phyloP scores from a whole-genome alignment of 2,888 invertebrate genomes.

The Ceratothoa steindachneri region DNA sequence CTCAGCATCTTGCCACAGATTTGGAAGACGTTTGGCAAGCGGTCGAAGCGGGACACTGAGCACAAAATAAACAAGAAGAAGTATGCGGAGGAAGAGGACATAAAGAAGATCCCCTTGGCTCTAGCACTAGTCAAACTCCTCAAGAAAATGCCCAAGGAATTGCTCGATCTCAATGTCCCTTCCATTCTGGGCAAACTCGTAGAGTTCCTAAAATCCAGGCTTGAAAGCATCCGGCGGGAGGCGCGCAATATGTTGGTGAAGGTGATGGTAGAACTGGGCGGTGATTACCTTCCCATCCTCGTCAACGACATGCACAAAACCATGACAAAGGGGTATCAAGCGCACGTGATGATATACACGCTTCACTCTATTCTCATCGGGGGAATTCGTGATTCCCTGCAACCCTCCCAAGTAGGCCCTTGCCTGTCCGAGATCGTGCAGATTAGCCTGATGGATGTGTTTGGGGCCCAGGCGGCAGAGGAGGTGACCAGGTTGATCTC shows the following conservation, averaged over 20 bases:
- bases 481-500: conserved; percentile 76
- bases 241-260: conserved; percentile 89
- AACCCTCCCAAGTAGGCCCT: conserved; percentile 72
- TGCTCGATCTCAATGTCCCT: conserved; percentile 68
- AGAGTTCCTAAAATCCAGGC: conserved; percentile 80
- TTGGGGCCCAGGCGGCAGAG: conserved; percentile 77
- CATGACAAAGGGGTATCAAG: conserved; percentile 83
- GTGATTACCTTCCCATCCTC: conserved; percentile 70
- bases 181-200: conserved; percentile 83
- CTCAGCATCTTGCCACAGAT: conserved; percentile 73
- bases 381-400: conserved; percentile 66
- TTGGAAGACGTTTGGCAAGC: conserved; percentile 64
- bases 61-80: conserved; percentile 56
- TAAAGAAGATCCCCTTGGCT: conserved; percentile 84
- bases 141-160: conserved; percentile 73
- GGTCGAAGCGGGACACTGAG: conserved; percentile 67
- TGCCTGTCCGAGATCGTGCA: conserved; percentile 72
- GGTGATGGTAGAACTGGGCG: conserved; percentile 79
- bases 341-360: conserved; percentile 81
- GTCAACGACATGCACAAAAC: conserved; percentile 74
- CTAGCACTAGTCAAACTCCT: conserved; percentile 86
- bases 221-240: conserved; percentile 76
- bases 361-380: conserved; percentile 75
- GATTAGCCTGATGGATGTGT: conserved; percentile 54
- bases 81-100: conserved; percentile 65